Evolutionary conservation across 2,888 invertebrate species (phyloP), one percentile per base, ranked within the genome.

Genomic region (Sminthurinus aureus): DNA sequence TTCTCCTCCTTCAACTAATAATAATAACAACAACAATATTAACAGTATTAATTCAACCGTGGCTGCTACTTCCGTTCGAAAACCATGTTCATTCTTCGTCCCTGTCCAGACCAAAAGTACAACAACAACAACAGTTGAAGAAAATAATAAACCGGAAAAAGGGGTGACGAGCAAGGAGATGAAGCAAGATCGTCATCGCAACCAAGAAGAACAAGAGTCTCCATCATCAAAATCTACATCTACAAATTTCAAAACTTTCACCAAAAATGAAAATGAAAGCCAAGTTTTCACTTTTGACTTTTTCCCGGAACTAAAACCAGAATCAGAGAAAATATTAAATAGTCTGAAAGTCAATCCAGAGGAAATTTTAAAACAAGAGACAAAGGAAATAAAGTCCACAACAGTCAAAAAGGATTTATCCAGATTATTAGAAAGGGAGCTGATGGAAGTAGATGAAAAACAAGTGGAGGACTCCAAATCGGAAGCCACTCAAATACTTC

Each of bases 31-130:
- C 6, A 6, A 38, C 6, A 38, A 38, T 38, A 38, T 38, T n/a
- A n/a, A n/a, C n/a, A n/a, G n/a, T n/a, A n/a, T n/a, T 71, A n/a
- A n/a, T n/a, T n/a, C n/a, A n/a, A n/a, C 71, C 22, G 24, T 71
- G 2, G 24, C 24, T 3, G 11, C 13, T 20, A 71, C 13, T 22
- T 81, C 81, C 20, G 81, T 86, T 64, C 77, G 85, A 51, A 87
- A 87, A 67, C 87, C 88, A 1, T 87, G 87, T 80, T 86, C 88
- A 8, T 88, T 88, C 80, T 88, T 88, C 82, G 86, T 88, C 78
- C 87, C 88, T 15, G 81, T 79, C 71, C 74, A 78, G 13, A 66
- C 51, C 13, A 80, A 64, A 20, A 71, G n/a, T 66, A 3, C 38
- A 38, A 38, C 38, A 38, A 38, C 38, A 4, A 38, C 38, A 38